phyloP scores from a whole-genome alignment of 2,113 vertebrate genomes.

The Tiliqua scincoides region DNA sequence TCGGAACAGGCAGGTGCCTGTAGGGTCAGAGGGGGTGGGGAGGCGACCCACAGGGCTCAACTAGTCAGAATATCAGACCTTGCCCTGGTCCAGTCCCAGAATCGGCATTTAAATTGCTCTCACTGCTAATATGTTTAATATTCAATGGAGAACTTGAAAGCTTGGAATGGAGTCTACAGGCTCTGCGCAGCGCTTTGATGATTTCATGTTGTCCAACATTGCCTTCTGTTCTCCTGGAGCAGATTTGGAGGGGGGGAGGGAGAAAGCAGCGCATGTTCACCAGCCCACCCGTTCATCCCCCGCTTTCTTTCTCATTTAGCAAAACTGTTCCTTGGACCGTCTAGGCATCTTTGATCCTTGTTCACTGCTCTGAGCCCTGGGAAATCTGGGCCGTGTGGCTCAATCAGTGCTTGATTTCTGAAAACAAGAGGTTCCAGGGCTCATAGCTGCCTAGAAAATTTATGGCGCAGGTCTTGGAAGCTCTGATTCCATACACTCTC shows the following conservation, averaged over 20 bases:
- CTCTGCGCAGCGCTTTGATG: not conserved
- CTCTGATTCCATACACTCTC: not conserved
- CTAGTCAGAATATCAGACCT: not conserved
- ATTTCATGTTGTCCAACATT: not conserved
- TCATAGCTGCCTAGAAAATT: too few relatives aligned
- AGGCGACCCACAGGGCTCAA: not conserved
- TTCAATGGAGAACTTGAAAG: not conserved
- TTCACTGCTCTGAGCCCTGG: not conserved
- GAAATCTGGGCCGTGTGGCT: not conserved
- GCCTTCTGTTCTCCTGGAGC: slow-evolving; percentile 15
- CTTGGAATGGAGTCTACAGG: not conserved
- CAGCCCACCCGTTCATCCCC: not conserved
- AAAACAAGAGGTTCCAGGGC: too few relatives aligned
- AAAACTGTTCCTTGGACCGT: not conserved
- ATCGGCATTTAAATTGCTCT: not conserved
- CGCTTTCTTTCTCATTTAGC: not conserved
- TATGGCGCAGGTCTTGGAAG: not conserved
- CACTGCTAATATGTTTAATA: too few relatives aligned
- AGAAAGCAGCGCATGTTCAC: not conserved
- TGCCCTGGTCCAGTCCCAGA: not conserved
- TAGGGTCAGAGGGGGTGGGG: too few relatives aligned
- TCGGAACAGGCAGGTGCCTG: not conserved
- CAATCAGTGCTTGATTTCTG: too few relatives aligned
- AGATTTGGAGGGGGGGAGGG: not conserved
- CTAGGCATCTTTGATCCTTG: not conserved